A percentile compares a stretch with the other conserved stretches of the same genome.
Conservation (phyloP, 2,888 invertebrate species). For the Odontocerum albicorne region DNA sequence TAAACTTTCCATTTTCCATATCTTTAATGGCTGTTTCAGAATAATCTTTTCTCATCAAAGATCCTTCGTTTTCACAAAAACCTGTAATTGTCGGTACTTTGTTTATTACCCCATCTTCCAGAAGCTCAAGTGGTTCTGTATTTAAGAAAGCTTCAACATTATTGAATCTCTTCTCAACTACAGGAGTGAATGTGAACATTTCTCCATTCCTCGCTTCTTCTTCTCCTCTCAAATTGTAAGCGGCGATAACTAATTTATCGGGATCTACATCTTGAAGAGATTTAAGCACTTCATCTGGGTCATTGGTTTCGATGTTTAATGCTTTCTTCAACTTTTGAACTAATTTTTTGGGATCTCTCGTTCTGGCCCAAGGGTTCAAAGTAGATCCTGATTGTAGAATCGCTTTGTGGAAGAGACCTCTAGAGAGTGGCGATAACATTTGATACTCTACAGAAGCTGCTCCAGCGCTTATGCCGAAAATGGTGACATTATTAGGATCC, state of each 20-base stretch:
- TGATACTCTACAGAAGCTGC: conserved; percentile 51
- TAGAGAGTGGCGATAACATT: conserved; percentile 49
- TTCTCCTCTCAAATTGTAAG: not conserved
- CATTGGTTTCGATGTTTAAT: conserved; percentile 42
- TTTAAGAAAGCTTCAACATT: conserved; percentile 49
- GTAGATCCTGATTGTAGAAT: conserved; percentile 51
- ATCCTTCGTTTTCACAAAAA: conserved; percentile 58
- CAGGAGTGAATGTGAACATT: conserved; percentile 47
- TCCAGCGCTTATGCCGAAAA: conserved; percentile 54
- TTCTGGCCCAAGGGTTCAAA: conserved; percentile 50
- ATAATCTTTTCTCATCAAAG: conserved; percentile 49
- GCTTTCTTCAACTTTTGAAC: conserved; percentile 46
- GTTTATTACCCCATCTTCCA: conserved; percentile 46
- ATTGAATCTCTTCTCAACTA: conserved; percentile 43
- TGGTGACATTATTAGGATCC: conserved; percentile 51
- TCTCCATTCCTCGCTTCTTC: conserved; percentile 34
- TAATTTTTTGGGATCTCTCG: conserved; percentile 45
- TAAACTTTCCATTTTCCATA: conserved; percentile 50
- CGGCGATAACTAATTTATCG: conserved; percentile 9
- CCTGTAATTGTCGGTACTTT: conserved; percentile 58
- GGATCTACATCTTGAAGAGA: conserved; percentile 41
- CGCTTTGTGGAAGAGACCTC: conserved; percentile 49
- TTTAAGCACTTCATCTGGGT: conserved; percentile 41
- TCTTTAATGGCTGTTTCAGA: conserved; percentile 43
- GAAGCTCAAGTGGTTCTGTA: conserved; percentile 50